These are phyloP conservation scores for Hoplostethus atlanticus DNA, from an alignment of 2,797 vertebrate genomes.

Conservation along the genomic window DNA sequence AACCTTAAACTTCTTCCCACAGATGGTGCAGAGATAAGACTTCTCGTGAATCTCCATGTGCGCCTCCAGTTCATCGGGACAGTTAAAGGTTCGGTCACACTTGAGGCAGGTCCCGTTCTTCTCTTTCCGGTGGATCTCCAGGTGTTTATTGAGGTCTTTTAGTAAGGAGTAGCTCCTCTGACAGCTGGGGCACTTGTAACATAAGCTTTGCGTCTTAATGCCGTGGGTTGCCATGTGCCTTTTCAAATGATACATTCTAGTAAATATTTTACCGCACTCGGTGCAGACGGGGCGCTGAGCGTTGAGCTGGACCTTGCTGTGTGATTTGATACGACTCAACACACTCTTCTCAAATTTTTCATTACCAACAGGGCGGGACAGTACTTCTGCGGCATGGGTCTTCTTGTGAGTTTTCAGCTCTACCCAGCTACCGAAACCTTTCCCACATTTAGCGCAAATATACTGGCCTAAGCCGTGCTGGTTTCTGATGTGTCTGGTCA, in stretches of 20 bases:
- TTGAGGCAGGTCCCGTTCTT: constrained; percentile 70
- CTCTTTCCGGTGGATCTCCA: constrained; percentile 70
- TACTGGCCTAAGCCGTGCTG: constrained; percentile 67
- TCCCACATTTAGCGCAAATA: constrained; percentile 71
- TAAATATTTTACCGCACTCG: constrained; percentile 75
- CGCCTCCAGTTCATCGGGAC: constrained; percentile 62
- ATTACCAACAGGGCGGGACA: constrained; percentile 67
- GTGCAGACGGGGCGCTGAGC: constrained; percentile 59
- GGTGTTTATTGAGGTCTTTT: constrained; percentile 74
- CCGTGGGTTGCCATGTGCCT: constrained; percentile 71
- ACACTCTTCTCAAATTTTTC: constrained; percentile 66
- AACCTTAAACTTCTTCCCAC: constrained; percentile 77
- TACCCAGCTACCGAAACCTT: constrained; percentile 57
- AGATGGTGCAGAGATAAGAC: constrained; percentile 66
- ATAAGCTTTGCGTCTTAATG: constrained; percentile 50
- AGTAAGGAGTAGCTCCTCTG: constrained; percentile 62
- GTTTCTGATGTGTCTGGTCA: constrained; percentile 75
- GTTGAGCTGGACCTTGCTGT: constrained; percentile 49
- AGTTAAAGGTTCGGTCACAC: constrained; percentile 63
- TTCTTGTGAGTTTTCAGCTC: constrained; percentile 71
- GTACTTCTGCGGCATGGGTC: constrained; percentile 48
- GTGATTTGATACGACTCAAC: constrained; percentile 64
- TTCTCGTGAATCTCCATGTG: constrained; percentile 70
- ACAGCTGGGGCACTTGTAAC: constrained; percentile 69
- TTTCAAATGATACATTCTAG: constrained; percentile 71